Conservation (phyloP, 2,797 vertebrate species). For the Sarcophilus harrisii region DNA sequence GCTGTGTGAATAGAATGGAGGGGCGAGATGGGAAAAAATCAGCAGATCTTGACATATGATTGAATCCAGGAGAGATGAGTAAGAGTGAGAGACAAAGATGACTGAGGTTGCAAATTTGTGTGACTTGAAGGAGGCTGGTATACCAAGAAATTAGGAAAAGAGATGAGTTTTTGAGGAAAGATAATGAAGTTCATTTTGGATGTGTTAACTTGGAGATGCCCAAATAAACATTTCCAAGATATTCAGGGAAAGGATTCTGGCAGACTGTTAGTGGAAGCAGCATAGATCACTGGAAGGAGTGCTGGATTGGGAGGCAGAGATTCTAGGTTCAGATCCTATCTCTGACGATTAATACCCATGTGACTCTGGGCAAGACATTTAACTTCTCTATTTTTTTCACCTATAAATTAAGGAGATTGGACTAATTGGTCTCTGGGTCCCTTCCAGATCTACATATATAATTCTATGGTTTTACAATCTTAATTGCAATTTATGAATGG, state of each 20-base stretch:
- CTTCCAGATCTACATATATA: neutral
- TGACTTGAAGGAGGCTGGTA: neutral
- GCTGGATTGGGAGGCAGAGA: neutral
- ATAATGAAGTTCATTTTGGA: neutral
- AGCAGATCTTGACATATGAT: neutral
- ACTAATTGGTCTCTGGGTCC: neutral
- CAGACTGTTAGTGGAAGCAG: neutral
- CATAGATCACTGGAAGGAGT: neutral
- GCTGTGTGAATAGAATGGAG: neutral
- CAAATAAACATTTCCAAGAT: neutral
- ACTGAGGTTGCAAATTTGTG: neutral
- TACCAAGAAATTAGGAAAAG: neutral
- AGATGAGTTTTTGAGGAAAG: neutral
- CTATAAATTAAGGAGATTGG: neutral
- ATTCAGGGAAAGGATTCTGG: neutral
- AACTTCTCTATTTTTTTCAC: neutral
- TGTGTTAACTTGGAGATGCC: neutral
- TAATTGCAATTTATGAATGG: neutral
- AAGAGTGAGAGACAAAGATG: neutral
- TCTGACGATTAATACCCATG: neutral
- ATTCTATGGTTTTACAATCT: neutral
- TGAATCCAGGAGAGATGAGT: neutral
- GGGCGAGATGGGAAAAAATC: neutral
- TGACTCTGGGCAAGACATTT: neutral
- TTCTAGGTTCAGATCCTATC: neutral